These are phyloP conservation scores for Platyrinchus mystaceus DNA, from an alignment of 2,797 vertebrate genomes.

Conservation along the genomic window DNA sequence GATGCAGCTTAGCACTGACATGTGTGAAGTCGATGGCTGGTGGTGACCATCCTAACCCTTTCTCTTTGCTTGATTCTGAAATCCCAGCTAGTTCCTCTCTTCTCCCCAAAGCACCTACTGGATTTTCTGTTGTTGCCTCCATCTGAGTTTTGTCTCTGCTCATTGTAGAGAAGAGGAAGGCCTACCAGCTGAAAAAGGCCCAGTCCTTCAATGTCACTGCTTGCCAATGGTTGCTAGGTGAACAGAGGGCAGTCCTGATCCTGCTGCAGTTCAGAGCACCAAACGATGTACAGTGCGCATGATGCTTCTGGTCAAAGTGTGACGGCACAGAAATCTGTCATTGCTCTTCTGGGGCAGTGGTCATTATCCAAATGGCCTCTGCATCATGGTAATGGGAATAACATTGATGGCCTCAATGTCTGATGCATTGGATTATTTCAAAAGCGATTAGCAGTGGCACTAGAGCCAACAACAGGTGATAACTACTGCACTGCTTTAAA, in stretches of 20 bases:
- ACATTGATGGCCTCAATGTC: neutral
- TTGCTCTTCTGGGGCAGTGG: neutral
- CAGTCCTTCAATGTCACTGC: neutral
- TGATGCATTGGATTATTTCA: neutral
- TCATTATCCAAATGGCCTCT: neutral
- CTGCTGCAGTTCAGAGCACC: neutral
- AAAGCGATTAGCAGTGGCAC: neutral
- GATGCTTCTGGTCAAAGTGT: neutral
- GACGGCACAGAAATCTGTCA: neutral
- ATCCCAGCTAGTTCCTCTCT: neutral
- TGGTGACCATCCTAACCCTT: neutral
- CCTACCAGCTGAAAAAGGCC: neutral
- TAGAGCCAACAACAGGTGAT: neutral
- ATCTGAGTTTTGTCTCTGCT: neutral
- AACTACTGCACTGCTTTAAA: neutral
- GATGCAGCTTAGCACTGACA: neutral
- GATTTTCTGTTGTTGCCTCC: neutral
- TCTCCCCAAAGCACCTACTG: neutral
- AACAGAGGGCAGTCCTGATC: neutral
- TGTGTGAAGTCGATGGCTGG: neutral
- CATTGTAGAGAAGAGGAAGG: neutral
- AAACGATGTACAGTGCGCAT: fast-evolving
- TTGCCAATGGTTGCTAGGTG: neutral
- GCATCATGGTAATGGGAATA: neutral
- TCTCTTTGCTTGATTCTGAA: neutral